Evolutionary conservation across 2,888 invertebrate genomes (phyloP), one percentile per base, ranked within the genome.

Genomic region (Laspeyria flexula): DNA sequence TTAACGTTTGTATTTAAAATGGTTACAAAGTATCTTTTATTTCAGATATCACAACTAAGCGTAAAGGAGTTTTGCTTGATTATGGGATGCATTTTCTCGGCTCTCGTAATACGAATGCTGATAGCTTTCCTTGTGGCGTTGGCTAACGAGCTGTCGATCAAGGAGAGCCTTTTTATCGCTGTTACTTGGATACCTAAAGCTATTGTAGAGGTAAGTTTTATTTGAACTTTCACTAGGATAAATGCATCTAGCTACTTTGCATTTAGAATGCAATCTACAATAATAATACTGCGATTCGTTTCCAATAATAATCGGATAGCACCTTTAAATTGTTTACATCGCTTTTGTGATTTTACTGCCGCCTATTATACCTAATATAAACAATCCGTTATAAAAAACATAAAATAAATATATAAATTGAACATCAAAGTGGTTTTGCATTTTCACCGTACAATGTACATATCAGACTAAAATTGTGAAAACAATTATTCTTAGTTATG

Each of bases 131-230:
- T 92, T 44, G 85, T 91, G 15, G 81, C 85, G 3, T 66, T 90
- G 41, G 84, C 82, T 38, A 90, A 83, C 59, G 82, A 83, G 40
- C 75, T 90, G 50, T 81, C 90, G 1, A 60, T 88, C 51, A 89
- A 80, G 49, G 91, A 91, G 63, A 88, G 90, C 56, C 65, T 90
- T 44, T 91, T 90, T 60, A 75, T 91, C 33, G 84, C 87, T 29
- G 72, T 90, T 54, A 90, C 92, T 23, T 92, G 92, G 92, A 89
- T 88, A 64, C 92, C 92, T 6, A 92, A 92, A 66, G 92, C 92
- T 33, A 90, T 92, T 53, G 92, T 92, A 1, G 92, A 91, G 87
- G 92, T 90, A 71, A 43, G 78, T 52, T 35, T 35, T 41, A 40
- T 34, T 31, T 29, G 9, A 47, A 35, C 18, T 27, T 21, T 13